These are phyloP conservation scores for Squalus acanthias DNA, from an alignment of 2,797 vertebrate species.

Conservation along the genomic window DNA sequence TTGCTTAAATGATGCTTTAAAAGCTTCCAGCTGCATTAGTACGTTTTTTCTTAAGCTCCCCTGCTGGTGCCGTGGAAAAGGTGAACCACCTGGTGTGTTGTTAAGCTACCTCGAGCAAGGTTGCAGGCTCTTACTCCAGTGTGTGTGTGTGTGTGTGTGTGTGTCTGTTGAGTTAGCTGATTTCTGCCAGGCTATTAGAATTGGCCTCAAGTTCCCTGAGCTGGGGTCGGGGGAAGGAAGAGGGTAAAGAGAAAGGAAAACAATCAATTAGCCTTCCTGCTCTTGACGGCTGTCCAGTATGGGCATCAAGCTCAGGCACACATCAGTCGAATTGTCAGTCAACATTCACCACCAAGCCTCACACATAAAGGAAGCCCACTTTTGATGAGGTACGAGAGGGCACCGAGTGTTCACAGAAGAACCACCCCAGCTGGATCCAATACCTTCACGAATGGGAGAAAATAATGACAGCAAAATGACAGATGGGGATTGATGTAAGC, in stretches of 20 bases:
- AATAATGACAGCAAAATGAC: not conserved
- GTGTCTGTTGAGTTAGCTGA: not conserved
- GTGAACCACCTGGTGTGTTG: not conserved
- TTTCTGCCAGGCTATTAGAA: not conserved
- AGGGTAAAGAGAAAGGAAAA: no score
- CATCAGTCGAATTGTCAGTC: not conserved
- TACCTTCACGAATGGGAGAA: not conserved
- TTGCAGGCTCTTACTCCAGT: not conserved
- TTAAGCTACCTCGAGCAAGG: not conserved
- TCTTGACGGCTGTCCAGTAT: not conserved
- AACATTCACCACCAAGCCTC: not conserved
- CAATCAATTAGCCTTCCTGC: not conserved
- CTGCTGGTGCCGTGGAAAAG: not conserved
- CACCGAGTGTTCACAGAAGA: not conserved
- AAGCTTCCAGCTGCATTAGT: not conserved
- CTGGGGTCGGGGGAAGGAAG: no score
- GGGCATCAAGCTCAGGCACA: not conserved
- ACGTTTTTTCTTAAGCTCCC: not conserved
- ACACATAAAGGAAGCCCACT: not conserved
- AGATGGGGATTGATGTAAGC: not conserved
- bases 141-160: not conserved
- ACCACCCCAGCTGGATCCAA: not conserved
- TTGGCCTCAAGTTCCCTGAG: no score
- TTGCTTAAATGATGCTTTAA: not conserved
- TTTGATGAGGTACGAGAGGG: not conserved